Percentiles rank a stretch among this genome's conserved stretches.
Evolutionary conservation across 2,888 invertebrate species (phyloP).

Genomic region (Drosophila lacicola): DNA sequence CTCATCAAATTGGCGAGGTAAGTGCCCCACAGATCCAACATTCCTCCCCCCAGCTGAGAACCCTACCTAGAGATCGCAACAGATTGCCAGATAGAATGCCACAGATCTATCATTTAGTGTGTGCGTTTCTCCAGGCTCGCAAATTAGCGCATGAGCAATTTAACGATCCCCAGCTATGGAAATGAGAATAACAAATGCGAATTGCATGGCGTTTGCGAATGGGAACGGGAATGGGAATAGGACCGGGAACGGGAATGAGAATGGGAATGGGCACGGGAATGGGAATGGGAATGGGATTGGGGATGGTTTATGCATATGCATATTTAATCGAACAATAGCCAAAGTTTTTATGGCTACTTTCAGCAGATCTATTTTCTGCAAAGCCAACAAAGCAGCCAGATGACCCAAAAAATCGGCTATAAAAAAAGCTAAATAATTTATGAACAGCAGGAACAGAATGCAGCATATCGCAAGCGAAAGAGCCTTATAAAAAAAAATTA

Average conservation of each 20-base stretch:
- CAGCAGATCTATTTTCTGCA: slow-evolving; percentile 9
- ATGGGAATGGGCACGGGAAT: neutral
- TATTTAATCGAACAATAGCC: slow-evolving; percentile 30
- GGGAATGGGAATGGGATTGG: slow-evolving; percentile 2
- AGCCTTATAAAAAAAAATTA: neutral
- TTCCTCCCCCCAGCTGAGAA: neutral
- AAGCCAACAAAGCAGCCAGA: neutral
- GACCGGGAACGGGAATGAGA: neutral
- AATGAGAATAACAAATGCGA: slow-evolving; percentile 32
- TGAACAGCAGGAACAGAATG: neutral
- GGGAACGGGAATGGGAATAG: slow-evolving; percentile 7
- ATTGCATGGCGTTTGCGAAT: slow-evolving; percentile 9
- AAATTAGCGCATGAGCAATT: slow-evolving; percentile 61
- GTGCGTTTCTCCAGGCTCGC: slow-evolving; percentile 40
- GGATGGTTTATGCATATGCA: slow-evolving; percentile 17
- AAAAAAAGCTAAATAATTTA: slow-evolving; percentile 3
- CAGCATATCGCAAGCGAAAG: neutral
- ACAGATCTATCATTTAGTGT: slow-evolving; percentile 54
- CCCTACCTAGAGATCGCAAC: slow-evolving; percentile 25
- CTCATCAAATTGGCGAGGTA: slow-evolving; percentile 84
- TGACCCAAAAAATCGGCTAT: slow-evolving; percentile 11
- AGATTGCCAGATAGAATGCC: neutral
- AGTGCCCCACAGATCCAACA: slow-evolving; percentile 58
- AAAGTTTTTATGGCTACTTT: slow-evolving; percentile 23
- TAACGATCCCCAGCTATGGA: slow-evolving; percentile 44